These are phyloP conservation scores for Geotrupes spiniger DNA, from an alignment of 2,888 invertebrate species.

Conservation along the genomic window DNA sequence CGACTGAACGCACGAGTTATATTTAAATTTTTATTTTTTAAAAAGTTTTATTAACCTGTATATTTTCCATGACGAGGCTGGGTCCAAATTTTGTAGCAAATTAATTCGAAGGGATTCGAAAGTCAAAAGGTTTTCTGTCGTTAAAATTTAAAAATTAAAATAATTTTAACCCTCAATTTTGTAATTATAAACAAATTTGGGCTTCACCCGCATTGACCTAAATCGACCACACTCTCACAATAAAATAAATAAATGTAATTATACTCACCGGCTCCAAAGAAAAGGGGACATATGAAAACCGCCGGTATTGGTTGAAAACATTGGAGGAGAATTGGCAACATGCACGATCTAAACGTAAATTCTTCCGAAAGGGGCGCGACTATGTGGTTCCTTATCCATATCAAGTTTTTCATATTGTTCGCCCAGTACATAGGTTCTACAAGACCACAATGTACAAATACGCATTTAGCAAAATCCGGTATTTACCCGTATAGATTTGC, in stretches of 20 bases:
- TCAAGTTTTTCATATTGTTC: slow-evolving; percentile 66
- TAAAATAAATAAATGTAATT: slow-evolving; percentile 16
- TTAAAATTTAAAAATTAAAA: no score
- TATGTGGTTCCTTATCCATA: slow-evolving; percentile 85
- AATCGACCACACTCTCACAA: no score
- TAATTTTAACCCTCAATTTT: no score
- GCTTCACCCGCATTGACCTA: no score
- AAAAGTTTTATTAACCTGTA: no score
- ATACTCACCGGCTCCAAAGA: slow-evolving; percentile 81
- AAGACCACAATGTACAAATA: slow-evolving; percentile 14
- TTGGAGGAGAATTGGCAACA: slow-evolving; percentile 86
- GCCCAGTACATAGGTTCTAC: slow-evolving; percentile 56
- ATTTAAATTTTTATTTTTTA: no score
- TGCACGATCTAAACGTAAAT: slow-evolving; percentile 92
- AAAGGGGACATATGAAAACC: slow-evolving; percentile 81
- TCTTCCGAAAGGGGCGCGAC: slow-evolving; percentile 94
- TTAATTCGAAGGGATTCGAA: no score
- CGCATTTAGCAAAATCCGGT: neutral
- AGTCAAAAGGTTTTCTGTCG: no score
- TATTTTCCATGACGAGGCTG: no score
- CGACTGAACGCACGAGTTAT: no score
- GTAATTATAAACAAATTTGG: no score
- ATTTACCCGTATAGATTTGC: slow-evolving; percentile 64
- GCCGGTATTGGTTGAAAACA: slow-evolving; percentile 73
- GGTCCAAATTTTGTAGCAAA: no score